Conservation (phyloP, 2,888 invertebrate genomes). For the Archips crataeganus region DNA sequence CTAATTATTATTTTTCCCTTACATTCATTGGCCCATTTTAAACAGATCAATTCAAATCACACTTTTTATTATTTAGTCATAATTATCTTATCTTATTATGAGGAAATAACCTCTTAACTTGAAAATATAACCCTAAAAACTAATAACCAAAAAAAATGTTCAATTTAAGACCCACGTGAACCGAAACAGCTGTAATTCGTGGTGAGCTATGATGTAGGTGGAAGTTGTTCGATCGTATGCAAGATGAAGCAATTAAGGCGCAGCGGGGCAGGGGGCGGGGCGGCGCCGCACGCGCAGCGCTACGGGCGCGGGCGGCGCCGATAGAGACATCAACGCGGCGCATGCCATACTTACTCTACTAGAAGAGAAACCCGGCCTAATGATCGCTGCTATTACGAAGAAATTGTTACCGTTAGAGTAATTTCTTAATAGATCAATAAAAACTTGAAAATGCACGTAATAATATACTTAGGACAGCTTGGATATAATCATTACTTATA, state of each 20-base stretch:
- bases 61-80: background rate
- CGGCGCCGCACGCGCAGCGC: slow-evolving; percentile 71
- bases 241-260: slow-evolving; percentile 85
- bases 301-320: slow-evolving; percentile 66
- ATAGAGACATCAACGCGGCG: slow-evolving; percentile 81
- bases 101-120: background rate
- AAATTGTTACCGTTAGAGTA: slow-evolving; percentile 10
- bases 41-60: background rate
- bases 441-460: background rate
- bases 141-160: slow-evolving; percentile 30
- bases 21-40: too few relatives aligned
- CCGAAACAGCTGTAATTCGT: slow-evolving; percentile 65
- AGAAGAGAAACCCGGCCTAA: slow-evolving; percentile 48
- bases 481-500: background rate
- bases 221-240: slow-evolving; percentile 75
- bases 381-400: slow-evolving; percentile 41
- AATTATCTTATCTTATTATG: slow-evolving; percentile 2
- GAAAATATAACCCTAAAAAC: background rate
- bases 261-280: slow-evolving; percentile 65
- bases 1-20: too few relatives aligned
- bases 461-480: background rate
- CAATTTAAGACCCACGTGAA: slow-evolving; percentile 41
- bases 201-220: slow-evolving; percentile 67
- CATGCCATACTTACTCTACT: slow-evolving; percentile 55
- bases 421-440: slow-evolving; percentile 1